Percentiles rank a stretch among this genome's conserved stretches.
Evolutionary conservation across 1,140 invertebrate genomes (phyloP).

Genomic region (Palaemon carinicauda): DNA sequence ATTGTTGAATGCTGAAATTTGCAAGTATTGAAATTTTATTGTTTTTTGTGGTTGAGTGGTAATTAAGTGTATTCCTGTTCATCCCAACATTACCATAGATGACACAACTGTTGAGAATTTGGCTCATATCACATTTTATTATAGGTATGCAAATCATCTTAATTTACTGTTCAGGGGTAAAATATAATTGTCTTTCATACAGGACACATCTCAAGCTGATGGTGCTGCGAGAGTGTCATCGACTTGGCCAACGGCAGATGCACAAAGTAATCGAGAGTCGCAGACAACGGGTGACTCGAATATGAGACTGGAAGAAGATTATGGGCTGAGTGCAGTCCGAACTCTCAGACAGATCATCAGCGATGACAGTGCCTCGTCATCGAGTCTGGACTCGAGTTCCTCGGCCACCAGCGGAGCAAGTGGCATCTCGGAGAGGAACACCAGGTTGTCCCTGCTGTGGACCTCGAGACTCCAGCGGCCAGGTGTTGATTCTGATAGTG

Average conservation of each 20-base stretch:
- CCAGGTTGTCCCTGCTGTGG: constrained; percentile 48
- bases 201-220: neutral
- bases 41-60: no score
- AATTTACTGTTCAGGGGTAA: no score
- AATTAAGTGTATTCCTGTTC: no score
- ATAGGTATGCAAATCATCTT: no score
- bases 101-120: no score
- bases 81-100: no score
- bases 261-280: neutral
- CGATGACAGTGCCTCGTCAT: constrained; percentile 55
- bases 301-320: constrained; percentile 32
- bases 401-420: constrained; percentile 51
- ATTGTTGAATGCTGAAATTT: no score
- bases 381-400: constrained; percentile 50
- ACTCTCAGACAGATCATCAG: constrained; percentile 42
- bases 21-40: no score
- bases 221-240: neutral
- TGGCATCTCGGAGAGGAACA: constrained; percentile 48
- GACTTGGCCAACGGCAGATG: neutral
- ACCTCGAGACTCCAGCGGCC: constrained; percentile 41
- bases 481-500: constrained; percentile 43
- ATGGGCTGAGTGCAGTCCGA: neutral
- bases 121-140: no score
- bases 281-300: neutral
- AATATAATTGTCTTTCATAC: neutral